Evolutionary conservation across 2,113 vertebrate species (phyloP).

Genomic region (Pelecanus crispus): DNA sequence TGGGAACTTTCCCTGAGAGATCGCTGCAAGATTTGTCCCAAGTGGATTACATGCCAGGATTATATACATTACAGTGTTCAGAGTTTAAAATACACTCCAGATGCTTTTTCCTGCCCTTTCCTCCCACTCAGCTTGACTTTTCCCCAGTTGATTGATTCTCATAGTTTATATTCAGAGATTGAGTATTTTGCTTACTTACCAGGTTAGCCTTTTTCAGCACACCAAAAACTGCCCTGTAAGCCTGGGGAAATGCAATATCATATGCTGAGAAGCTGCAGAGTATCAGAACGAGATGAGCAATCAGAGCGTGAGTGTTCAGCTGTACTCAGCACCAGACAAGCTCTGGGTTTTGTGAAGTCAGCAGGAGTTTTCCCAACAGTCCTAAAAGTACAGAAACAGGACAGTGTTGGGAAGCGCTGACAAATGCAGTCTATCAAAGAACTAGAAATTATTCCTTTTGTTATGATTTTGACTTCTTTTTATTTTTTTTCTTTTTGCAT

Average conservation of each 20-base stretch:
- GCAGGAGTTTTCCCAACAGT: background rate
- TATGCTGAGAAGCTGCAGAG: background rate
- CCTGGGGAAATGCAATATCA: background rate
- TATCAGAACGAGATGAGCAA: background rate
- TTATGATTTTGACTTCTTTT: background rate
- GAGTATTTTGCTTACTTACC: background rate
- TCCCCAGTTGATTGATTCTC: background rate
- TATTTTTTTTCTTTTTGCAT: background rate
- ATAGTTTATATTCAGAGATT: background rate
- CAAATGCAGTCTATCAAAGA: background rate
- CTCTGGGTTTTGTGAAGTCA: slow-evolving; percentile 8
- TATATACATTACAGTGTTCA: background rate
- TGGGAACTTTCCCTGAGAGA: background rate
- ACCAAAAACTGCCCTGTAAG: background rate
- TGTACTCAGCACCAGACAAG: background rate
- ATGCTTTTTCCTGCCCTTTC: slow-evolving; percentile 29
- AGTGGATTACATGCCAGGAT: background rate
- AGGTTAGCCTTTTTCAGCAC: background rate
- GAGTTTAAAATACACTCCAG: slow-evolving; percentile 20
- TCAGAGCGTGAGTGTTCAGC: background rate
- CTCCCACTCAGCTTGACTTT: slow-evolving; percentile 20
- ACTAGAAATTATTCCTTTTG: background rate
- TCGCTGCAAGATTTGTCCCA: background rate
- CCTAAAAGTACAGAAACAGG: background rate
- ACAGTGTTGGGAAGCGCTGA: background rate